Evolutionary conservation across 53 echinoderm and acorn worm genomes (phyloP), one percentile per base, ranked within the genome.

Genomic region (Zoroaster sp.): DNA sequence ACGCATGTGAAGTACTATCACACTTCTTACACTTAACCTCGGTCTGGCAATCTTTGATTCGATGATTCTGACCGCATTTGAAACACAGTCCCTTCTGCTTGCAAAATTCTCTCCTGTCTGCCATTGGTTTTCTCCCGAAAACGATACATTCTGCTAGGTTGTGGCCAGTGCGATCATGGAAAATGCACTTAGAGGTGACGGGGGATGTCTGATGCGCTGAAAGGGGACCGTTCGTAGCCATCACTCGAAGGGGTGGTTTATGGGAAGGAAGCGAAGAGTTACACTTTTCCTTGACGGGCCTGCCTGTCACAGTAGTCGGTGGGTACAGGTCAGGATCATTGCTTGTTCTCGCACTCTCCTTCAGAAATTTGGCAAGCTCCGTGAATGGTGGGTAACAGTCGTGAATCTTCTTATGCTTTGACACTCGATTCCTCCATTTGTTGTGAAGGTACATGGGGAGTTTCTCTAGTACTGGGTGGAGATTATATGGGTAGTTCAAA

Each of bases 401-500:
- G 51, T 47, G 71, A 14, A 6, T 23, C 18, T 12, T 20, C 45
- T 89, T 89, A n/a, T 71, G 21, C 15, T 51, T 15, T 4, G 89
- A 69, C 35, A 39, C 81, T 20, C 40, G 38, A 71, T 89, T 59
- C 81, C 81, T 46, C 89, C 80, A 89, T 28, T 10, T 67, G 47
- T 80, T 89, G 70, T 89, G 89, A 31, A 80, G 9, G n/a, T 69
- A 0, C 14, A 12, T 30, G 8, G 89, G 80, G 18, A 89, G 52
- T 33, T 89, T 89, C 15, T 72, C 53, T 14, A 89, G 79, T 18
- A 80, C 40, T 21, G 79, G 89, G 52, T 80, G 66, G 14, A 78
- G 89, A 23, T 65, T 80, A 20, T 80, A 78, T 15, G 89, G 89
- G 21, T 89, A 89, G 34, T 69, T 73, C 38, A 89, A 42, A 15